A percentile compares a stretch with the other conserved stretches of the same genome.
Evolutionary conservation across 1,140 invertebrate species (phyloP).

Genomic region (Tetragonula clypearis): DNA sequence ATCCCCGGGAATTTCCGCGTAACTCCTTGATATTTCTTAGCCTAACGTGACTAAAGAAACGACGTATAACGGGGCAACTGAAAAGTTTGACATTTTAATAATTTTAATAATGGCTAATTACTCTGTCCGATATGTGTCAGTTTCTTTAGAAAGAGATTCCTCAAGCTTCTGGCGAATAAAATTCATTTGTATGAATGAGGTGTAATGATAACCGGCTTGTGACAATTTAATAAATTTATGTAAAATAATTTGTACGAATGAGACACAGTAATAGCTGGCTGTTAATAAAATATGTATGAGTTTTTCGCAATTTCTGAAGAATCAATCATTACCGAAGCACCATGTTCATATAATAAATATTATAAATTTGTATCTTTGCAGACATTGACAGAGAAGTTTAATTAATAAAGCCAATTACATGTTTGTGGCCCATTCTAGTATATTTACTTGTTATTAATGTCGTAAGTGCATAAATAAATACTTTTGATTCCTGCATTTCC

Average conservation of each 20-base stretch:
- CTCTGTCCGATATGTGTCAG: neutral
- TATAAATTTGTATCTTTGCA: neutral
- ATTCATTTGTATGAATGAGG: neutral
- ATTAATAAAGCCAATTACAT: neutral
- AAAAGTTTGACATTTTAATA: conserved; percentile 9
- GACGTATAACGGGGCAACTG: neutral
- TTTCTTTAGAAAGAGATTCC: no score
- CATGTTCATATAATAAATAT: neutral
- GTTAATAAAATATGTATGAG: no score
- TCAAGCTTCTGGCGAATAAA: neutral
- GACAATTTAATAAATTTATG: no score
- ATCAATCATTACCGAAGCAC: neutral
- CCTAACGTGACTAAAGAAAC: conserved; percentile 3
- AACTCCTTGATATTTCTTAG: neutral
- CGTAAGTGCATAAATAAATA: neutral
- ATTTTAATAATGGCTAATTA: conserved; percentile 10
- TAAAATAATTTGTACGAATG: no score
- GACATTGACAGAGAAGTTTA: neutral
- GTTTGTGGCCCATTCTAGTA: neutral
- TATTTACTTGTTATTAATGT: neutral
- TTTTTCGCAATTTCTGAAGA: no score
- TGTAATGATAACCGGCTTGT: neutral
- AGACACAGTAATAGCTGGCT: no score
- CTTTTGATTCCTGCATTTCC: neutral
- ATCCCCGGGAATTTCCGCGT: neutral